These are phyloP conservation scores for Drosophila neotestacea DNA, from an alignment of 2,888 invertebrate genomes.

Conservation along the genomic window DNA sequence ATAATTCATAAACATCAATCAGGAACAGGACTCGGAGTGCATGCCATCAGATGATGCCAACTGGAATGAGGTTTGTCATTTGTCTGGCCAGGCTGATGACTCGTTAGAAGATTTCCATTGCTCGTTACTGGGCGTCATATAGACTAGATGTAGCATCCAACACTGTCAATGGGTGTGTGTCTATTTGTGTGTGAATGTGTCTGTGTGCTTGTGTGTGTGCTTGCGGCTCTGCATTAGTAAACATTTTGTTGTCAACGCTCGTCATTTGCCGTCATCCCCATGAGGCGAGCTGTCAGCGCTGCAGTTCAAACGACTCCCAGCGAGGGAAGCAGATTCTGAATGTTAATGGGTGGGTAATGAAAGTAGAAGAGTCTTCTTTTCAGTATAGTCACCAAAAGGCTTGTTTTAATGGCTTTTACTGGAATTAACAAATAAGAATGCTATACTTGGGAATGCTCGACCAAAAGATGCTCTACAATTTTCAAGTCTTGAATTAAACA, in stretches of 20 bases:
- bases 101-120: constrained; percentile 39
- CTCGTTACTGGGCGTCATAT: constrained; percentile 28
- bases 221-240: constrained; percentile 69
- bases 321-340: background rate
- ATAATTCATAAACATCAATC: constrained; percentile 81
- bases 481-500: too few relatives aligned
- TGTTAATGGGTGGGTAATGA: background rate
- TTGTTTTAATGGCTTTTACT: constrained; percentile 67
- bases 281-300: constrained; percentile 24
- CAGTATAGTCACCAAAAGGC: constrained; percentile 16
- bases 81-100: constrained; percentile 36
- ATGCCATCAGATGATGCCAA: constrained; percentile 41
- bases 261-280: constrained; percentile 69
- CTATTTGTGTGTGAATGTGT: constrained; percentile 34
- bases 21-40: constrained; percentile 46
- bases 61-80: constrained; percentile 27
- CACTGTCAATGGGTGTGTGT: constrained; percentile 24
- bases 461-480: background rate
- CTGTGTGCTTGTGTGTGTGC: constrained; percentile 10
- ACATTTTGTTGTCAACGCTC: constrained; percentile 78
- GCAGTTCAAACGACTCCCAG: constrained; percentile 9
- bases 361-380: background rate
- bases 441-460: background rate
- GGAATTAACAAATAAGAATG: constrained; percentile 57
- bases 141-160: constrained; percentile 8